Evolutionary conservation across 2,113 vertebrate species (phyloP), one percentile per base, ranked within the genome.

Genomic region (Caranx melampygus): DNA sequence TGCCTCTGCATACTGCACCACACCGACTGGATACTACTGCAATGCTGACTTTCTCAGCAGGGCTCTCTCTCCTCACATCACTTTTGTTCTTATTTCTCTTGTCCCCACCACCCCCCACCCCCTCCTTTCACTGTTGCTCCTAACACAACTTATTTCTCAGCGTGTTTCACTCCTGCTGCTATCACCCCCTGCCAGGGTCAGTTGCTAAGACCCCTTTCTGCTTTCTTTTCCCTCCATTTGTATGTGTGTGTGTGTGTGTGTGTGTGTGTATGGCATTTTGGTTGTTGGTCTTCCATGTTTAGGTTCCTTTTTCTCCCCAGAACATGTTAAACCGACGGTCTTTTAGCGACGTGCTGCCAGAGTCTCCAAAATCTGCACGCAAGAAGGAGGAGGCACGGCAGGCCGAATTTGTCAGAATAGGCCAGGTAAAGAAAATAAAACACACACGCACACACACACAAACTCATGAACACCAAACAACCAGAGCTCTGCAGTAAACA

Each of bases 351-450:
- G 98, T 99, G 79, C 93, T 99, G 71, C 98, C 98, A 0, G 98
- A 99, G 84, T 99, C 98, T 0, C 98, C 98, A 42, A 99, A 97
- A 92, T 99, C 98, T 0, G 97, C 98, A 0, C 94, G 98, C 73
- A 99, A 98, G 87, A 99, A 97, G 81, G 98, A 99, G 79, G 98
- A 99, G 88, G 98, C 98, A 15, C 95, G 98, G n/a, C 98, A 99
- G 91, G 98, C 97, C 0, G 98, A 99, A 78, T 99, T 99, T 84
- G 97, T 99, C 67, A 94, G 98, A 52, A 96, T 99, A 81, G 98
- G 98, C 35, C 98, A 99, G 96, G 98, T 99, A 88, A 83, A 77
- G 7, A 52, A 55, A 66, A 3, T 7, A 21, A 45, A 42, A 52
- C 26, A 57, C 16, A 66, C 31, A 34, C 35, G 35, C 45, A 34